Percentiles rank a stretch among this genome's conserved stretches.
Evolutionary conservation across 2,888 invertebrate genomes (phyloP).

Genomic region (Tetropium fuscum): DNA sequence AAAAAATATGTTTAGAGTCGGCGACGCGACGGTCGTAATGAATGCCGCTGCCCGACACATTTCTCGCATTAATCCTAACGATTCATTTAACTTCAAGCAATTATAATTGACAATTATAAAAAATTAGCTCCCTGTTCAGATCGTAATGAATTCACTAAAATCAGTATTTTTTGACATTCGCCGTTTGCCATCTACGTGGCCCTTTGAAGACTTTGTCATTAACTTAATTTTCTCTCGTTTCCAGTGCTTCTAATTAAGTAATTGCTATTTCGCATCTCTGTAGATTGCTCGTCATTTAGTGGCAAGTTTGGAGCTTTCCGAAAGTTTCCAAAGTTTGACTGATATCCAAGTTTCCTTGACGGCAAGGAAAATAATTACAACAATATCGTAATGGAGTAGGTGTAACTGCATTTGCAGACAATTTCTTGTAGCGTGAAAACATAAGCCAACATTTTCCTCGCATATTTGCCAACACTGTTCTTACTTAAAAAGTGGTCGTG

Average conservation of each 20-base stretch:
- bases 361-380: conserved; percentile 27
- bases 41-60: conserved; percentile 11
- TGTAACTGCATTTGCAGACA: conserved; percentile 7
- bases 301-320: conserved; percentile 42
- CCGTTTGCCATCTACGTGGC: conserved; percentile 34
- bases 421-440: neutral
- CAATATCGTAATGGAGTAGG: conserved; percentile 22
- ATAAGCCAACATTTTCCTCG: neutral
- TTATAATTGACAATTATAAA: conserved; percentile 28
- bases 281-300: conserved; percentile 51
- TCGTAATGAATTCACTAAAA: conserved; percentile 32
- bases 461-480: neutral
- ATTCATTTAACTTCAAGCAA: conserved; percentile 24
- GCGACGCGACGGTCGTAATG: conserved; percentile 14
- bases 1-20: too few relatives aligned
- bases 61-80: conserved; percentile 20
- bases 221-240: conserved; percentile 58
- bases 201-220: conserved; percentile 56
- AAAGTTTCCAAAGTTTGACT: conserved; percentile 43
- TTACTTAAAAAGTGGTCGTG: too few relatives aligned
- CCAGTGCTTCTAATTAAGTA: conserved; percentile 60
- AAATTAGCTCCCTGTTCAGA: conserved; percentile 26
- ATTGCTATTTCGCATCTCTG: conserved; percentile 60
- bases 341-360: conserved; percentile 30
- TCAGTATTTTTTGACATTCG: conserved; percentile 40